phyloP scores from a whole-genome alignment of 1,140 invertebrate species.

The Pseudomyrmex flavicornis region DNA sequence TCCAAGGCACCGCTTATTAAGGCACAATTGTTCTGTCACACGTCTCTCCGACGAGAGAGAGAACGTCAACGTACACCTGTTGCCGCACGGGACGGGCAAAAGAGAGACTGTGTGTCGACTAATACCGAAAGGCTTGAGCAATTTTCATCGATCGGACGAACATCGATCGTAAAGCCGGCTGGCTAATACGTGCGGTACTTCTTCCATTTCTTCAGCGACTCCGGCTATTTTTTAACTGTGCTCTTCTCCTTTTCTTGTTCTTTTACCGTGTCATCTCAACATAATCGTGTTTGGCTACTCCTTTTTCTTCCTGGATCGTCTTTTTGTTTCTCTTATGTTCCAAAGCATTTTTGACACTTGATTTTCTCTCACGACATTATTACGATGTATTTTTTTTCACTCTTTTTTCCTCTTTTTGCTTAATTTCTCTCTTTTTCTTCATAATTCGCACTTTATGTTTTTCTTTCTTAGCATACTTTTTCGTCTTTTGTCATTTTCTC shows the following conservation, averaged over 20 bases:
- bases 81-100: slow-evolving; percentile 35
- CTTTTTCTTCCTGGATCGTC: slow-evolving; percentile 24
- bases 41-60: slow-evolving; percentile 23
- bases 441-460: slow-evolving; percentile 13
- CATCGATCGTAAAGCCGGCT: slow-evolving; percentile 67
- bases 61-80: slow-evolving; percentile 63
- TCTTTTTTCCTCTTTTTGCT: slow-evolving; percentile 5
- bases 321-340: slow-evolving; percentile 44
- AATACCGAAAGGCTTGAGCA: slow-evolving; percentile 70
- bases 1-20: slow-evolving; percentile 65
- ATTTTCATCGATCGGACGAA: slow-evolving; percentile 70
- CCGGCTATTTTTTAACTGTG: not conserved
- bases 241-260: not conserved
- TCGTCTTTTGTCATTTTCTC: slow-evolving; percentile 7
- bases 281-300: slow-evolving; percentile 56
- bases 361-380: slow-evolving; percentile 37
- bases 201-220: not conserved
- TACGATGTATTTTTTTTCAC: slow-evolving; percentile 46
- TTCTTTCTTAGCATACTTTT: not conserved
- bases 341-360: slow-evolving; percentile 45
- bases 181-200: slow-evolving; percentile 36
- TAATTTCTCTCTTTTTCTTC: not conserved
- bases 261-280: slow-evolving; percentile 39
- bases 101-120: slow-evolving; percentile 53
- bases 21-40: slow-evolving; percentile 67